Evolutionary conservation across 1,140 invertebrate genomes (phyloP), one percentile per base, ranked within the genome.

Genomic region (Pomacea maculata): DNA sequence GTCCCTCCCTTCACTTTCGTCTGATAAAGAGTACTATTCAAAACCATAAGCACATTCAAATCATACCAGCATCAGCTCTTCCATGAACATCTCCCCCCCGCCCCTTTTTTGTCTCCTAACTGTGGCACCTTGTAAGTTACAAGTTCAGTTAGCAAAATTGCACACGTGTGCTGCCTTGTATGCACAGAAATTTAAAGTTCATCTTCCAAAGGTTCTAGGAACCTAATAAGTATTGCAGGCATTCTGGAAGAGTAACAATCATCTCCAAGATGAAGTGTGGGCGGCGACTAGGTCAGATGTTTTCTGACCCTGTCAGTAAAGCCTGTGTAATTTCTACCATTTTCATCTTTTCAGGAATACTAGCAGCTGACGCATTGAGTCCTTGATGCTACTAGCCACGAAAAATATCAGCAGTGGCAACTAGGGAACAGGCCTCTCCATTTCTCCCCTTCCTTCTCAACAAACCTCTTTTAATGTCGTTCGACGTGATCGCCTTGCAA

Each of bases 391-490:
- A 75, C 73, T 78, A 78, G 77, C 77, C 77, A 78, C 45, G 45
- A 67, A 78, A 78, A 78, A 52, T 61, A 78, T 78, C 77, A 78
- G 77, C 77, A 78, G 77, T 67, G 77, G 67, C 77, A 70, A 78
- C 67, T 78, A 71, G 77, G 77, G 77, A 78, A 78, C 77, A 78
- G 77, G 77, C 77, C 75, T 29, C 54, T 54, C 77, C 67, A 54
- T n/a, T 74, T 65, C 19, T 63, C 68, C 77, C 29, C n/a, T 25
- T 67, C 45, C 25, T 78, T 78, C 45, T 65, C 77, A 78, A 67
- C 77, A 68, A 70, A 78, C 64, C 67, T 70, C 67, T 25, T 65
- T 34, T 55, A 71, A 45, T 52, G 77, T 78, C 77, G 77, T 67
- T 52, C 65, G 52, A 67, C 77, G 67, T 67, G 67, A 25, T 54